These are phyloP conservation scores for Prosopocoilus inquinatus DNA, from an alignment of 2,888 invertebrate species.

Conservation along the genomic window DNA sequence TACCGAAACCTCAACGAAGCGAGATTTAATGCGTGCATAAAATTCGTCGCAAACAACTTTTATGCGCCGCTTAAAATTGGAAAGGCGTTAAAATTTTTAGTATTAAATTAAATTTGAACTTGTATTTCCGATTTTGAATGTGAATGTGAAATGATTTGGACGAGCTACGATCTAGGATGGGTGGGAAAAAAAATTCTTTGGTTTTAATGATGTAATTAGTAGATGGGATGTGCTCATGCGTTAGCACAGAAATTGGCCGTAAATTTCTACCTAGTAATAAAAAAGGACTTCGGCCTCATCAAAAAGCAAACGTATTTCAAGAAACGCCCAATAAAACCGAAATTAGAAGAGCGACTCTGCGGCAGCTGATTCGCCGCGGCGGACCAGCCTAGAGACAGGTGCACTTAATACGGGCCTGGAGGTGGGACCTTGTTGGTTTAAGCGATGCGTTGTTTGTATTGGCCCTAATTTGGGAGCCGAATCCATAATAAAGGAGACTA, in stretches of 20 bases:
- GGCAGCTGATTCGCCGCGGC: slow-evolving; percentile 43
- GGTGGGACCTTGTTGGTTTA: slow-evolving; percentile 42
- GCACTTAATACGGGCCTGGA: slow-evolving; percentile 34
- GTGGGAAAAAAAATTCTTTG: too few species aligned
- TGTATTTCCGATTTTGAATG: too few species aligned
- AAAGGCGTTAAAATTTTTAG: too few species aligned
- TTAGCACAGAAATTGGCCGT: not conserved
- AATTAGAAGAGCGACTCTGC: slow-evolving; percentile 4
- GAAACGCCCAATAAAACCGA: not conserved
- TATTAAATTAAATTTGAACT: too few species aligned
- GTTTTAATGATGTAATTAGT: too few species aligned
- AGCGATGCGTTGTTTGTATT: slow-evolving; percentile 45
- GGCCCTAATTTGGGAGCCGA: slow-evolving; percentile 37
- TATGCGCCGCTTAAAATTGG: too few species aligned
- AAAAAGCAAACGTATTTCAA: slow-evolving; percentile 1
- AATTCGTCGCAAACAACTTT: too few species aligned
- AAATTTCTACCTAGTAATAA: slow-evolving; percentile 1
- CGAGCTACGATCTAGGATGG: too few species aligned
- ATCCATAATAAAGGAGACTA: slow-evolving; percentile 28
- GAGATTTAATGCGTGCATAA: not conserved
- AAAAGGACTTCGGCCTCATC: not conserved
- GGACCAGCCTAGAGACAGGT: slow-evolving; percentile 41
- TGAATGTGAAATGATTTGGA: too few species aligned
- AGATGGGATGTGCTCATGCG: not conserved
- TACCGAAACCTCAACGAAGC: not conserved